phyloP scores from a whole-genome alignment of 2,113 vertebrate species.

The Antechinus flavipes region DNA sequence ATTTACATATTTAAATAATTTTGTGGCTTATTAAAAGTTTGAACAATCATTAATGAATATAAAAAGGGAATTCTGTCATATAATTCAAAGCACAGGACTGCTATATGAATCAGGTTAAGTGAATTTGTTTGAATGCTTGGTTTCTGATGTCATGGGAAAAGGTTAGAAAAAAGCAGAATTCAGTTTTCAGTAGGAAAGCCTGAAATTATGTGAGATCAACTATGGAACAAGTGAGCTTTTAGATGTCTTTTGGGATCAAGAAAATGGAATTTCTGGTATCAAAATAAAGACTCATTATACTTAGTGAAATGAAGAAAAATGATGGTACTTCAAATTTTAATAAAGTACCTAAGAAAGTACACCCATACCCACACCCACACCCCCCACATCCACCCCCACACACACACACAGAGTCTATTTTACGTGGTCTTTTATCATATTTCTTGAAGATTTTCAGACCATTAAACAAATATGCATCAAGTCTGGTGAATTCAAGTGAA shows the following conservation, averaged over 20 bases:
- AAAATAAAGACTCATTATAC: conserved; percentile 31
- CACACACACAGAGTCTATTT: neutral
- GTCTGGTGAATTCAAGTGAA: neutral
- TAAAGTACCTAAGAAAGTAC: conserved; percentile 19
- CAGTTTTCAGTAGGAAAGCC: conserved; percentile 15
- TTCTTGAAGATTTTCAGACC: neutral
- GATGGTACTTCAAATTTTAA: conserved; percentile 12
- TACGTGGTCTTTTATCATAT: neutral
- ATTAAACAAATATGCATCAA: neutral
- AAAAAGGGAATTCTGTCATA: conserved; percentile 29
- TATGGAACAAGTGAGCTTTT: conserved; percentile 47
- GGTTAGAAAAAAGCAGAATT: conserved; percentile 50
- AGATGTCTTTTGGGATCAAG: conserved; percentile 43
- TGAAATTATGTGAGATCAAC: conserved; percentile 16
- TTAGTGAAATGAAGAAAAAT: conserved; percentile 35
- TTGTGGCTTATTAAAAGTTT: conserved; percentile 36
- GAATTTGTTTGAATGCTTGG: conserved; percentile 53
- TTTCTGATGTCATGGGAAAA: conserved; percentile 64
- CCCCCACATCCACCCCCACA: neutral
- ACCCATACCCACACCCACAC: neutral
- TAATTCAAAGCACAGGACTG: conserved; percentile 39
- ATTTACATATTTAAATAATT: conserved; percentile 27
- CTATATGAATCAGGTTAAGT: conserved; percentile 62
- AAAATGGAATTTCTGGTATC: conserved; percentile 34
- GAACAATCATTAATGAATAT: conserved; percentile 33